Evolutionary conservation across 2,888 invertebrate genomes (phyloP).

Genomic region (Masnerella sp.): DNA sequence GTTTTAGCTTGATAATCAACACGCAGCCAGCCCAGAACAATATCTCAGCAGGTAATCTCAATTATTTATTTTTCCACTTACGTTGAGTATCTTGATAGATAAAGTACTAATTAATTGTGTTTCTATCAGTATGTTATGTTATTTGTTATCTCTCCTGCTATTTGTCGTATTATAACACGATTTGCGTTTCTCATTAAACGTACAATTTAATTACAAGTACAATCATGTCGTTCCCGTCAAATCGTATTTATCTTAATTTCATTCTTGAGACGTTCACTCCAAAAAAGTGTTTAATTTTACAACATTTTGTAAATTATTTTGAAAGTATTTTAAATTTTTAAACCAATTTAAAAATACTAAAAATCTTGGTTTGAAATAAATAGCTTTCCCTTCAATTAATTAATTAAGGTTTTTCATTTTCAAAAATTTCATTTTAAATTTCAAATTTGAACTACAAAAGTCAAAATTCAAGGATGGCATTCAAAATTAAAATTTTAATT

Average conservation of each 20-base stretch:
- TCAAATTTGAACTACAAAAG: too few relatives aligned
- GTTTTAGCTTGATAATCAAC: conserved; percentile 77
- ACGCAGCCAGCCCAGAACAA: conserved; percentile 75
- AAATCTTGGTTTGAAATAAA: too few relatives aligned
- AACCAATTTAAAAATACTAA: too few relatives aligned
- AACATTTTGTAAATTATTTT: too few relatives aligned
- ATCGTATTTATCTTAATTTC: conserved; percentile 6
- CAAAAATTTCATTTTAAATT: too few relatives aligned
- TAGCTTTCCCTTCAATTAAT: too few relatives aligned
- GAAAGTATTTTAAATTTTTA: too few relatives aligned
- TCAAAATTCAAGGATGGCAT: too few relatives aligned
- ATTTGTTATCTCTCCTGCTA: conserved; percentile 31
- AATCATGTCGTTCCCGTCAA: background rate
- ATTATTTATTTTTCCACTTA: conserved; percentile 21
- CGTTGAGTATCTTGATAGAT: conserved; percentile 37
- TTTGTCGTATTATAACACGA: conserved; percentile 32
- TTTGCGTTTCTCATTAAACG: conserved; percentile 1
- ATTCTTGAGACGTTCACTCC: too few relatives aligned
- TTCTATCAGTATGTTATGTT: conserved; percentile 50
- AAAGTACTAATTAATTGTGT: conserved; percentile 49
- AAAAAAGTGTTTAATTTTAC: too few relatives aligned
- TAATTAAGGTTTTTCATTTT: too few relatives aligned
- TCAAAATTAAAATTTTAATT: too few relatives aligned
- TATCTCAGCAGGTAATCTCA: conserved; percentile 73
- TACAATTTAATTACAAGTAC: conserved; percentile 11